Conservation (phyloP, 2,888 invertebrate species). For the Cheiracanthium punctorium region DNA sequence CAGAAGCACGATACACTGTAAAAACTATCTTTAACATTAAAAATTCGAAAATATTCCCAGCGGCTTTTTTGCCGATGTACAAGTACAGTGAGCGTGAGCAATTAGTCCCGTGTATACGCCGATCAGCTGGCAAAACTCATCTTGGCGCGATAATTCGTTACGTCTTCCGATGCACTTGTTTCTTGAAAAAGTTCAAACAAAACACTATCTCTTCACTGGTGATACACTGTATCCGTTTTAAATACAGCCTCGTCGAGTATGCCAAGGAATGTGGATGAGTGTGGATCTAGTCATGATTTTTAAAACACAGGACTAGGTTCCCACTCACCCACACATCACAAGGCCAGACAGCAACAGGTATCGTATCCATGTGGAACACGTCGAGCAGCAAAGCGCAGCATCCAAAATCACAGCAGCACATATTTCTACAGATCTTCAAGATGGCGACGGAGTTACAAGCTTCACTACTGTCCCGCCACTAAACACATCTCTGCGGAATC, state of each 20-base stretch:
- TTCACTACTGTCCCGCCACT: slow-evolving; percentile 47
- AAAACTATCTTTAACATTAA: too few relatives aligned
- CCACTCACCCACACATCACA: slow-evolving; percentile 66
- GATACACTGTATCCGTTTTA: not conserved
- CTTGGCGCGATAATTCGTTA: too few relatives aligned
- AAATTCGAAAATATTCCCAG: too few relatives aligned
- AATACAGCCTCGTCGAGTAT: slow-evolving; percentile 1
- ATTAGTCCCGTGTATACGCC: too few relatives aligned
- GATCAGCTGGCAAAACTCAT: not conserved
- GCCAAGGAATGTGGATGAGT: slow-evolving; percentile 59
- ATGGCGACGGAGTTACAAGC: slow-evolving; percentile 40
- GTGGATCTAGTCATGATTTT: slow-evolving; percentile 68
- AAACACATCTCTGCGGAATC: slow-evolving; percentile 25
- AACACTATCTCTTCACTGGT: not conserved
- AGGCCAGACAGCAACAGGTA: slow-evolving; percentile 56
- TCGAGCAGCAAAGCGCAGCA: slow-evolving; percentile 11
- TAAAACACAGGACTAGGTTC: slow-evolving; percentile 61
- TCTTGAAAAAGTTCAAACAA: too few relatives aligned
- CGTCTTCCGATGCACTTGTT: too few relatives aligned
- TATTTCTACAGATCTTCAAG: slow-evolving; percentile 26
- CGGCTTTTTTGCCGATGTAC: too few relatives aligned
- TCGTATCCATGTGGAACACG: slow-evolving; percentile 17
- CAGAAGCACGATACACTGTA: too few relatives aligned
- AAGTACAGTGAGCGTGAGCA: too few relatives aligned
- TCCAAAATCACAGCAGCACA: slow-evolving; percentile 44